Base-by-base conservation (phyloP, 2,888 invertebrate genomes). In the Ichneumoninae sp. region DNA sequence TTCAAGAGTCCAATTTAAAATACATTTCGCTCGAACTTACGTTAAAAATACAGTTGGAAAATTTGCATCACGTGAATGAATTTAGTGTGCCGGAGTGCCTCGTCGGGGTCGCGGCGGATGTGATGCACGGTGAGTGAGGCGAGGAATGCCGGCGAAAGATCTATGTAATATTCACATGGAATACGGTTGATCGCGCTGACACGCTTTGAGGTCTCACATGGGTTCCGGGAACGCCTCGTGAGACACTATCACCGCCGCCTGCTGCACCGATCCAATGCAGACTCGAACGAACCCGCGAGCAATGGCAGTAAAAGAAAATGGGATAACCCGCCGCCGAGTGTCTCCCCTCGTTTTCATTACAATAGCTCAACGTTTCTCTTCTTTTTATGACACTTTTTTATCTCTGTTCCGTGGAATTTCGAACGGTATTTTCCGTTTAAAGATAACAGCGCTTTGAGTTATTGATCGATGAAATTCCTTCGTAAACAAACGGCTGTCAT, bases 151-250 rank as follows among this genome's bases (percentile, higher is more conserved):
- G 26, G 62, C 52, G 26, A 26, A 36, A 70, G 30, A 50, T 65
- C 70, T 70, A 62, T 70, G 70, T 65, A 36, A 79, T 71, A 79
- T 79, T 65, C 70, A 62, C 60, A 71, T 33, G 33, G 50, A 33
- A 65, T 50, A 79, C 50, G 70, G 26, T 70, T 36, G 62, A 33
- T 50, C 4, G 22, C 62, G 50, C 36, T 60, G 77, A 69, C 77
- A 70, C 70, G 47, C 60, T 57, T 62, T 13, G 70, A 50, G 62
- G 47, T 70, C 68, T 66, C 30, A 22, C 57, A 30, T 44, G 68
- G 47, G 30, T 69, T 68, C 50, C n/a, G n/a, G 13, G 65, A 79
- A 71, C 30, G 40, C 52, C 70, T 44, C 52, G 62, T 52, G 60
- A 50, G 60, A 79, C 62, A 50, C 70, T 78, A 66, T 69, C 33